Conservation (phyloP, 53 echinoderm and acorn worm species). For the Stichopus horrens region DNA sequence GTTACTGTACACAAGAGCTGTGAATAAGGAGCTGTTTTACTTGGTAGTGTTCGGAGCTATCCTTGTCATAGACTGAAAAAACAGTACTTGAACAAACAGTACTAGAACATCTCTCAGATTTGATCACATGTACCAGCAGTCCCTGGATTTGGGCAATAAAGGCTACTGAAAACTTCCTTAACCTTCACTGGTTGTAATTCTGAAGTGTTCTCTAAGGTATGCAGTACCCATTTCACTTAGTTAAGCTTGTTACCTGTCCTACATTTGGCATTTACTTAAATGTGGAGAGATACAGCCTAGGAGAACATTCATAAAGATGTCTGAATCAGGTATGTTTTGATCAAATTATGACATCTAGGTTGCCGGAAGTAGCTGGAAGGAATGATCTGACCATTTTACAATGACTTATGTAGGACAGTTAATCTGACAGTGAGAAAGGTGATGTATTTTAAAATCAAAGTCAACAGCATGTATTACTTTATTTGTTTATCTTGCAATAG, state of each 20-base stretch:
- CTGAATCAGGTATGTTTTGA: not conserved
- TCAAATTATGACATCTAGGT: conserved; percentile 43
- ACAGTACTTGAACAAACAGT: too few relatives aligned
- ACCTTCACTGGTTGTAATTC: too few relatives aligned
- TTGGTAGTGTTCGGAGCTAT: too few relatives aligned
- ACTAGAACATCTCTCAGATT: too few relatives aligned
- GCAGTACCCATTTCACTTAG: not conserved
- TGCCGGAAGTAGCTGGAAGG: conserved; percentile 39
- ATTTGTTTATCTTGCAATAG: too few relatives aligned
- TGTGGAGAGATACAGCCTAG: not conserved
- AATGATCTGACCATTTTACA: conserved; percentile 10
- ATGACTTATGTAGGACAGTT: conserved; percentile 8
- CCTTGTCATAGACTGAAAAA: too few relatives aligned
- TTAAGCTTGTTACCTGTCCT: not conserved
- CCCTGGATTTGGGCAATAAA: too few relatives aligned
- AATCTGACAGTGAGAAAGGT: not conserved
- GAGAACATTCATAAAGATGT: not conserved
- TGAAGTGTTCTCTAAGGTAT: too few relatives aligned
- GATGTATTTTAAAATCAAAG: not conserved
- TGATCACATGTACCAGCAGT: too few relatives aligned
- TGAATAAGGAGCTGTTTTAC: too few relatives aligned
- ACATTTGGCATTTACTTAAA: not conserved
- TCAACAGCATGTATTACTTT: not conserved
- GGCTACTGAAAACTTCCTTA: too few relatives aligned
- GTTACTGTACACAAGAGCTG: too few relatives aligned